Evolutionary conservation across 2,797 vertebrate genomes (phyloP), one percentile per base, ranked within the genome.

Genomic region (Liasis olivaceus): DNA sequence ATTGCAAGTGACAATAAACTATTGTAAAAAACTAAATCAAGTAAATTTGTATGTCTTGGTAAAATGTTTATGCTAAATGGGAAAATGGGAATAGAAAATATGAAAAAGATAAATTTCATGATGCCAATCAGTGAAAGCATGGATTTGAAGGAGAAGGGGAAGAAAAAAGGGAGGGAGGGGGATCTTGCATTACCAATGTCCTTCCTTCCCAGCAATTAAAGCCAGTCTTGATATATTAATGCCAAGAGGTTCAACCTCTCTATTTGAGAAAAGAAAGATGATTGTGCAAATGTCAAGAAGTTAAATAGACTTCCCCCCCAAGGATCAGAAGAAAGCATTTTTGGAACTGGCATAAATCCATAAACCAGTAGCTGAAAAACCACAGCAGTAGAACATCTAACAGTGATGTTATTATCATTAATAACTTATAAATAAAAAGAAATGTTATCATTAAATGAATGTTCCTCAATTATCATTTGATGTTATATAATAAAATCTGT

Each of bases 321-420:
- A 90, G 24, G 6, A 62, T 54, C 31, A 90, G 42, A 15, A 64
- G 59, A 84, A 77, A 81, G n/a, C 64, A 90, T 24, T 90, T 77
- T 77, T 14, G 31, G 31, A 36, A 36, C 31, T 36, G 31, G 31
- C 31, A 36, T 36, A 36, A 81, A 20, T 90, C 89, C 92, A 93
- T 62, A 81, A 8, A 81, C 13, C 60, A 90, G 64, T 72, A 31
- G n/a, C 36, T 90, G n/a, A 72, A 88, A 77, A 90, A 81, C 47
- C 66, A 88, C 69, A 87, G 26, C 26, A n/a, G 31, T 81, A 81
- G 77, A 81, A 87, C 17, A 92, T 60, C 28, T 85, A 87, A 56
- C 63, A 63, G 13, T 58, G 15, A 77, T 72, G 86, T 77, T 81
- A 87, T 90, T 87, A 90, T 87, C 17, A 62, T 92, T 92, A 92